Evolutionary conservation across 2,113 vertebrate genomes (phyloP).

Genomic region (Serranochromis macrocephalus): DNA sequence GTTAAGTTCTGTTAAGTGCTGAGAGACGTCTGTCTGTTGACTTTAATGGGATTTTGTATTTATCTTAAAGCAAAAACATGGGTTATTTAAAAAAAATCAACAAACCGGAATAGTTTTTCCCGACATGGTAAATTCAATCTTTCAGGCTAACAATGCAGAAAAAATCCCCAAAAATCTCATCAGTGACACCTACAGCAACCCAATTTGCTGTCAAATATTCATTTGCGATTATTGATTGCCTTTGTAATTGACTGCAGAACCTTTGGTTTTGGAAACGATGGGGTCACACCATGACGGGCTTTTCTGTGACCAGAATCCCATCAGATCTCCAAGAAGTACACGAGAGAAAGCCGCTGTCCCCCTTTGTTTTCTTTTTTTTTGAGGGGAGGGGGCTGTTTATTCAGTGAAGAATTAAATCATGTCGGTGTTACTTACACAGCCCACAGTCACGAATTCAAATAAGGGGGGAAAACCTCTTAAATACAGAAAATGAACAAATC

Average conservation of each 20-base stretch:
- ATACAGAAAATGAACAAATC: background rate
- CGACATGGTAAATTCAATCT: constrained; percentile 43
- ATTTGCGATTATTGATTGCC: constrained; percentile 63
- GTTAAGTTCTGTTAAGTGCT: background rate
- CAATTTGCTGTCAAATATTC: constrained; percentile 41
- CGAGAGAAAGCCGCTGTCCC: background rate
- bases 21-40: background rate
- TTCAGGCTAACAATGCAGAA: constrained; percentile 56
- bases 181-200: constrained; percentile 39
- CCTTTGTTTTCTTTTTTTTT: background rate
- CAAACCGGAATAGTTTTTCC: constrained; percentile 7
- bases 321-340: background rate
- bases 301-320: constrained; percentile 48
- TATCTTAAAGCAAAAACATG: background rate
- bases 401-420: background rate
- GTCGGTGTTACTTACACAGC: background rate
- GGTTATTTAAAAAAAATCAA: constrained; percentile 28
- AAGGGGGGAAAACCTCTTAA: accelerated
- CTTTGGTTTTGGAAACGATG: constrained; percentile 8
- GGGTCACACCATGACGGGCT: background rate
- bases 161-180: constrained; percentile 45
- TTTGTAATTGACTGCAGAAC: constrained; percentile 53
- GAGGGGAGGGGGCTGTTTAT: background rate
- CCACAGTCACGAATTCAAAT: background rate
- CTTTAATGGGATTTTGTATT: constrained; percentile 6